A percentile compares a stretch with the other conserved stretches of the same genome.
phyloP scores from a whole-genome alignment of 2,797 vertebrate genomes.

The Eulemur mongoz region DNA sequence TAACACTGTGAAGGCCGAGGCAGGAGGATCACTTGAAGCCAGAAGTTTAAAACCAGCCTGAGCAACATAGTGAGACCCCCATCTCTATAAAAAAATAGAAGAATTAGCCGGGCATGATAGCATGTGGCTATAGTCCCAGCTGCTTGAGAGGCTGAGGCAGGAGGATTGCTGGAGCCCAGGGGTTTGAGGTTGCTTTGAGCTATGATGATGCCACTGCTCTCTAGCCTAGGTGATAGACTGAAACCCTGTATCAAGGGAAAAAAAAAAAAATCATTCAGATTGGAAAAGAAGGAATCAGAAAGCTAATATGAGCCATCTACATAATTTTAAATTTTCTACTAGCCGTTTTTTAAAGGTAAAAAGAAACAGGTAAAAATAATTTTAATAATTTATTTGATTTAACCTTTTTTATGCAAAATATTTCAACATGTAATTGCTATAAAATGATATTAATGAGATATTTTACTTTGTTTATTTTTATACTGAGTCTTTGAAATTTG shows the following conservation, averaged over 20 bases:
- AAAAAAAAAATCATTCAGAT: neutral
- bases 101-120: neutral
- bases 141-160: neutral
- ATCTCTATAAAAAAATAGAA: neutral
- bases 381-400: neutral
- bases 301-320: neutral
- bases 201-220: neutral
- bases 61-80: neutral
- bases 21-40: neutral
- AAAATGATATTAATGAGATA: neutral
- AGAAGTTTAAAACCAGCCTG: neutral
- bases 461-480: constrained; percentile 11
- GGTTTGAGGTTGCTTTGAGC: neutral
- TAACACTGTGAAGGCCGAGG: neutral
- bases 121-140: neutral
- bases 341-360: neutral
- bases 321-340: neutral
- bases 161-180: neutral
- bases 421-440: neutral
- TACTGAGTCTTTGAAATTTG: constrained; percentile 12
- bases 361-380: neutral
- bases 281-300: neutral
- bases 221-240: neutral
- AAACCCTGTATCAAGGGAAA: neutral
- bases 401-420: neutral